These are phyloP conservation scores for Epizoanthus ramosus DNA, from an alignment of 92 coral and sea anemone genomes.

Conservation along the genomic window DNA sequence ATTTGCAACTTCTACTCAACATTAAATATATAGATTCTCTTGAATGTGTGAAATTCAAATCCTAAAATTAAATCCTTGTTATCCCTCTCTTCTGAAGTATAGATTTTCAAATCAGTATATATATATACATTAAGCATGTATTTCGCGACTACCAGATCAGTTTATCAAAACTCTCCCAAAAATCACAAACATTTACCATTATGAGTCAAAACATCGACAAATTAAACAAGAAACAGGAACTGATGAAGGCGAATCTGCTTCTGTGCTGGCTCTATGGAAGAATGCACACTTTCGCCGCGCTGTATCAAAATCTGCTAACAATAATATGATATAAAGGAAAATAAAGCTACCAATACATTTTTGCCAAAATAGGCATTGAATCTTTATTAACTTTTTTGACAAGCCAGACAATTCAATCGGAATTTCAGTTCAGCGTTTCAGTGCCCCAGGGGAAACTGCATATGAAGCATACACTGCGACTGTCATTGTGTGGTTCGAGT, in stretches of 20 bases:
- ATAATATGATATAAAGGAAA: too few species aligned
- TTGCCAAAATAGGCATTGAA: neutral
- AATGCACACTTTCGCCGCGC: too few species aligned
- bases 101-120: neutral
- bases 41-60: neutral
- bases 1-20: neutral
- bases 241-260: too few species aligned
- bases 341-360: neutral
- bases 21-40: neutral
- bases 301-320: too few species aligned
- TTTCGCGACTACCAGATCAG: constrained; percentile 24
- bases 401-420: constrained; percentile 2
- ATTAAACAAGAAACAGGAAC: neutral
- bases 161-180: neutral
- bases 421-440: constrained; percentile 24
- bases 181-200: constrained; percentile 33
- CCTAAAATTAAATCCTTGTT: neutral
- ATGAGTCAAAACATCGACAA: neutral
- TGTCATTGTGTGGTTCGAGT: neutral
- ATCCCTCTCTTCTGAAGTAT: constrained; percentile 3
- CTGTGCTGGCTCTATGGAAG: too few species aligned
- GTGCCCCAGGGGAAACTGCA: constrained; percentile 14
- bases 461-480: too few species aligned
- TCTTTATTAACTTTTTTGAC: neutral
- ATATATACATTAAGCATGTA: neutral